phyloP scores from a whole-genome alignment of 1,140 invertebrate genomes.

The Acyrthosiphon pisum region DNA sequence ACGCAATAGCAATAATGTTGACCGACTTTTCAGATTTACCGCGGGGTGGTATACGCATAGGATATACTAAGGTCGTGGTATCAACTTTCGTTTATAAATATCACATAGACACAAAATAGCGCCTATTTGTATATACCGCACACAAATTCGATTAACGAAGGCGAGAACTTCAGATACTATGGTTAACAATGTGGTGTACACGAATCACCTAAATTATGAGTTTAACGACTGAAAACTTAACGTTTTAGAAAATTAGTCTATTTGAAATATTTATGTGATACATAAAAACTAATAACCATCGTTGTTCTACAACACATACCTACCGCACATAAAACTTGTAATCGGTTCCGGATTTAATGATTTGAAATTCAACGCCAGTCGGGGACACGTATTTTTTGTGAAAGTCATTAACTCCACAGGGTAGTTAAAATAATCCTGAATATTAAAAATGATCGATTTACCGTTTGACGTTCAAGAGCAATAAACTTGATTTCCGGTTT shows the following conservation, averaged over 20 bases:
- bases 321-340: background rate
- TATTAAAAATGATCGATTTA: conserved; percentile 15
- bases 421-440: conserved; percentile 27
- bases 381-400: background rate
- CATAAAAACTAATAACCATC: background rate
- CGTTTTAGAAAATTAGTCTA: background rate
- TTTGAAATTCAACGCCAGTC: conserved; percentile 13
- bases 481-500: conserved; percentile 24
- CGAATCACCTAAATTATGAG: too few species aligned
- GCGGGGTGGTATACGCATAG: background rate
- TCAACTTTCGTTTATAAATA: background rate
- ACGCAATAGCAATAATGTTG: background rate
- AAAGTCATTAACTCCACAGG: background rate
- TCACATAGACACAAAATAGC: background rate
- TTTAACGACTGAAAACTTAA: too few species aligned
- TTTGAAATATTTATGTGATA: background rate
- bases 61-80: background rate
- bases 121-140: background rate
- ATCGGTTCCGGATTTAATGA: background rate
- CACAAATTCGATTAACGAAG: background rate
- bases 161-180: background rate
- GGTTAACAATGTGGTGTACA: background rate
- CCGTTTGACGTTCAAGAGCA: background rate
- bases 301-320: background rate
- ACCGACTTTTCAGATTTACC: background rate